A percentile compares a stretch with the other conserved stretches of the same genome.
phyloP scores from a whole-genome alignment of 2,888 invertebrate genomes.

The Dicyrtoma fusca region DNA sequence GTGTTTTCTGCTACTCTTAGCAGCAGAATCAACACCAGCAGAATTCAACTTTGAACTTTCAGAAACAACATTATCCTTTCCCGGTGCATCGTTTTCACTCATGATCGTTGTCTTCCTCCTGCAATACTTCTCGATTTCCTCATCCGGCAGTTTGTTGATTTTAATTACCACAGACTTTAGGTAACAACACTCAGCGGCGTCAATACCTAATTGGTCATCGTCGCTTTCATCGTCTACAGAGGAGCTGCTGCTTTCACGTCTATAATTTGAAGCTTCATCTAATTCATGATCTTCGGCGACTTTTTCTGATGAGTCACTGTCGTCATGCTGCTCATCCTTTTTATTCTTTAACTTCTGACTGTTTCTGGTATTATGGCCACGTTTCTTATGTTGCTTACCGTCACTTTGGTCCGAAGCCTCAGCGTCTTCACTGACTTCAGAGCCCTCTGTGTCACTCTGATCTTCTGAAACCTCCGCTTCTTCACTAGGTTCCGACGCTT shows the following conservation, averaged over 20 bases:
- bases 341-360: neutral
- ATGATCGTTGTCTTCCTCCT: neutral
- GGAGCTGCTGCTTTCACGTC: neutral
- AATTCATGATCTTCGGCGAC: neutral
- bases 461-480: too few species aligned
- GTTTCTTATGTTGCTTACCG: neutral
- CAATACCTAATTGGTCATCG: neutral
- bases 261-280: neutral
- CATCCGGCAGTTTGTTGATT: neutral
- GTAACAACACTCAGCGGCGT: neutral
- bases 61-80: too few species aligned
- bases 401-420: neutral
- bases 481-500: too few species aligned
- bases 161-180: neutral
- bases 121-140: conserved; percentile 5
- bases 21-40: too few species aligned
- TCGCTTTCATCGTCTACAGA: neutral
- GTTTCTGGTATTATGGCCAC: neutral
- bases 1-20: too few species aligned
- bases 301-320: neutral
- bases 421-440: neutral
- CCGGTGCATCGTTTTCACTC: too few species aligned
- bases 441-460: too few species aligned
- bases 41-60: too few species aligned
- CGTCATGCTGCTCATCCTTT: neutral